These are phyloP conservation scores for Eurystomus glaucurus DNA, from an alignment of 2,797 vertebrate species.

Conservation along the genomic window DNA sequence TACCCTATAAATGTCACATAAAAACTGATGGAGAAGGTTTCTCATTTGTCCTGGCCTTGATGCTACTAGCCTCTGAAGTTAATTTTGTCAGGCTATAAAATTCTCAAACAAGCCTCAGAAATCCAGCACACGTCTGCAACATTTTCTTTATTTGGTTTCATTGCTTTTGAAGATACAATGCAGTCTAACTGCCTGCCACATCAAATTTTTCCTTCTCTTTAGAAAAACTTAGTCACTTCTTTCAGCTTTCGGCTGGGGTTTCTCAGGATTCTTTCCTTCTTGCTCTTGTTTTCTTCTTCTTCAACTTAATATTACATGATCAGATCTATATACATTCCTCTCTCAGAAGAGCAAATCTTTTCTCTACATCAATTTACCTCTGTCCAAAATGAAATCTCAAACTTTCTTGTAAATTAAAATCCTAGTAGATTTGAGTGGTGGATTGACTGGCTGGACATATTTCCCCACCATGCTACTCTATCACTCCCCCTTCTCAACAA, in stretches of 20 bases:
- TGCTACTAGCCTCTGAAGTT: not conserved
- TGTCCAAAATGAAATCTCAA: not conserved
- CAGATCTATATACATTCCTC: rapidly evolving
- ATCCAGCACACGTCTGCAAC: not conserved
- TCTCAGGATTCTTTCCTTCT: not conserved
- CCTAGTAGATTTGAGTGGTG: not conserved
- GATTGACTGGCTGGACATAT: not conserved
- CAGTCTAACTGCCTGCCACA: not conserved
- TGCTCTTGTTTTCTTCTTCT: not conserved
- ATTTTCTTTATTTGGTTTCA: not conserved
- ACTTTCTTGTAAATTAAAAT: not conserved
- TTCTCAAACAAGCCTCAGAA: not conserved
- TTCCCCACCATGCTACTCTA: rapidly evolving
- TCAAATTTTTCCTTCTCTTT: not conserved
- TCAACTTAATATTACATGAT: not conserved
- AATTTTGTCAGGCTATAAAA: not conserved
- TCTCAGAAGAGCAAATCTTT: not conserved
- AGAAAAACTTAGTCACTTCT: not conserved
- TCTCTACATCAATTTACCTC: not conserved
- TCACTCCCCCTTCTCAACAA: not conserved
- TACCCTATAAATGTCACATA: not conserved
- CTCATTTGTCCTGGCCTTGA: not conserved
- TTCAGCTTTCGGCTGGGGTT: not conserved
- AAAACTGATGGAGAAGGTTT: not conserved
- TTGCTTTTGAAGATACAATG: not conserved